A percentile compares a stretch with the other conserved stretches of the same genome.
Evolutionary conservation across 2,888 invertebrate genomes (phyloP).

Genomic region (Brenthis ino): DNA sequence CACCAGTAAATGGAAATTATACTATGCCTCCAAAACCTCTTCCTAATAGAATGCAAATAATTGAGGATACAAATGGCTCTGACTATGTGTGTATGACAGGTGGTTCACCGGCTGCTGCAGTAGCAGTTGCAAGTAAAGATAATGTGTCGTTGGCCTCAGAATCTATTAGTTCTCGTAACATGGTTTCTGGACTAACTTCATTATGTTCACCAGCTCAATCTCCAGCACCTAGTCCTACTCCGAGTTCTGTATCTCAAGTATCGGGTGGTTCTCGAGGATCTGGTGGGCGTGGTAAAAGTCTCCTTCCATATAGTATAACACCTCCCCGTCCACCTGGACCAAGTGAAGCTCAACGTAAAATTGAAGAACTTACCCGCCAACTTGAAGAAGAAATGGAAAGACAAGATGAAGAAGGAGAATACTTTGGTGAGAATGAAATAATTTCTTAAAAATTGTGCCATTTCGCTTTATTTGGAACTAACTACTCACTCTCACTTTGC

Average conservation of each 20-base stretch:
- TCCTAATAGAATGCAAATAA: conserved; percentile 74
- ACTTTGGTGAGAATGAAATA: conserved; percentile 87
- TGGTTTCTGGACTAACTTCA: conserved; percentile 66
- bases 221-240: conserved; percentile 85
- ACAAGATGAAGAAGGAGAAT: conserved; percentile 97
- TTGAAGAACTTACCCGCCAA: conserved; percentile 95
- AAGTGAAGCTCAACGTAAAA: conserved; percentile 95
- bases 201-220: conserved; percentile 80
- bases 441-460: neutral
- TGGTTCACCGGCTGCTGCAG: conserved; percentile 79
- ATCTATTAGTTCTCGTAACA: conserved; percentile 65
- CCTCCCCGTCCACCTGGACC: conserved; percentile 94
- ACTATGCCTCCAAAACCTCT: conserved; percentile 52
- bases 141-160: conserved; percentile 68
- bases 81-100: conserved; percentile 94
- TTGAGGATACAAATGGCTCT: conserved; percentile 88
- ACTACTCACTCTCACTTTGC: no score
- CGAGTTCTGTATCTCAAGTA: conserved; percentile 82
- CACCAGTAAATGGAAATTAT: conserved; percentile 63
- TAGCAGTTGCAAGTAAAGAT: conserved; percentile 72
- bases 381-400: conserved; percentile 98
- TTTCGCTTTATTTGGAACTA: neutral
- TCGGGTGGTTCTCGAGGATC: conserved; percentile 84
- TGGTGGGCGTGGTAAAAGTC: conserved; percentile 83
- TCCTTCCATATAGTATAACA: conserved; percentile 93